These are phyloP conservation scores for Byasa hedistus DNA, from an alignment of 2,888 invertebrate species.

Conservation along the genomic window DNA sequence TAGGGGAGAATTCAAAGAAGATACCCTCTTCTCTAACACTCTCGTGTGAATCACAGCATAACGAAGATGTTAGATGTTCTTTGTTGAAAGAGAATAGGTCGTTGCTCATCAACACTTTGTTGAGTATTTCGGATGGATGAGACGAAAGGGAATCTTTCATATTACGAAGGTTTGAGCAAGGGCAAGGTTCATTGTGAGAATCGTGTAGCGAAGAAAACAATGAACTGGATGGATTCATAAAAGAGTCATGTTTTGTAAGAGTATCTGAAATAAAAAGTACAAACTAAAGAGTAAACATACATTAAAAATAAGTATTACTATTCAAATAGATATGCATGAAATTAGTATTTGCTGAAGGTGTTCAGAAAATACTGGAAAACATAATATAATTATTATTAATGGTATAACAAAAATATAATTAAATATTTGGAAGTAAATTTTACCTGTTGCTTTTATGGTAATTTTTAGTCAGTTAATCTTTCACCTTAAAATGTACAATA, in stretches of 20 bases:
- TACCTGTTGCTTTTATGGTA: too few relatives aligned
- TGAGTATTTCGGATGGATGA: conserved; percentile 53
- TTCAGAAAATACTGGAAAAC: too few relatives aligned
- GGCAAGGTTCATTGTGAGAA: conserved; percentile 50
- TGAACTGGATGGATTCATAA: conserved; percentile 26
- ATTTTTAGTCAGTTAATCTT: too few relatives aligned
- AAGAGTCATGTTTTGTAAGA: conserved; percentile 30
- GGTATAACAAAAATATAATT: too few relatives aligned
- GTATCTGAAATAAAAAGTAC: conserved; percentile 30
- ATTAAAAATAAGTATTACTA: too few relatives aligned
- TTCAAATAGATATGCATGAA: too few relatives aligned
- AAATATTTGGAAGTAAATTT: too few relatives aligned
- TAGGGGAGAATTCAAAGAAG: conserved; percentile 54
- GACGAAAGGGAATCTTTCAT: conserved; percentile 43
- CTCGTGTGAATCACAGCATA: conserved; percentile 67
- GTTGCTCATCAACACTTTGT: conserved; percentile 55
- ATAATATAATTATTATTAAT: too few relatives aligned
- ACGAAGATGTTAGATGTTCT: conserved; percentile 48
- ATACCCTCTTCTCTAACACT: conserved; percentile 56
- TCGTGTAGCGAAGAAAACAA: conserved; percentile 39
- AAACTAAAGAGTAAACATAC: too few relatives aligned
- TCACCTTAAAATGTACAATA: too few relatives aligned
- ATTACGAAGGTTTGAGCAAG: conserved; percentile 50
- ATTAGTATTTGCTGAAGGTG: too few relatives aligned
- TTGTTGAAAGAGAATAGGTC: conserved; percentile 54